Percentiles rank a stretch among this genome's conserved stretches.
Evolutionary conservation across 2,113 vertebrate genomes (phyloP).

Genomic region (Cyrtonyx montezumae): DNA sequence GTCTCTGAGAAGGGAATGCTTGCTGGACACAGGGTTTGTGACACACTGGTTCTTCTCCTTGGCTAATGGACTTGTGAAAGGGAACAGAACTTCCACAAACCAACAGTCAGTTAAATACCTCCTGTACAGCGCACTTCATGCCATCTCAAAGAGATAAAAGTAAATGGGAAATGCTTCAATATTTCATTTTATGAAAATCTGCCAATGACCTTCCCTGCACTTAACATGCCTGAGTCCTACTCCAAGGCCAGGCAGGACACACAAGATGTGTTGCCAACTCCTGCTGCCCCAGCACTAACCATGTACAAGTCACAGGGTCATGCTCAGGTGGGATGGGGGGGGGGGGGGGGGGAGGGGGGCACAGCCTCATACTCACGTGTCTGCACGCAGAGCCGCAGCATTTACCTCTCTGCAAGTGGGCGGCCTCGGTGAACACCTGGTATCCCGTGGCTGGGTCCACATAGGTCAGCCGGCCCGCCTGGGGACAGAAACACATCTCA

Average conservation of each 20-base stretch:
- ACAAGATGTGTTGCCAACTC: slow-evolving; percentile 16
- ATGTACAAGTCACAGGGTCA: slow-evolving; percentile 9
- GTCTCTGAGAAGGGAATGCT: not conserved
- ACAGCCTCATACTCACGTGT: slow-evolving; percentile 80
- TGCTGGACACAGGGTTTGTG: not conserved
- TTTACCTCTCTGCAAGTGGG: slow-evolving; percentile 80
- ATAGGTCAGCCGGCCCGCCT: slow-evolving; percentile 84
- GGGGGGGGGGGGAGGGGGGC: not conserved
- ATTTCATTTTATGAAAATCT: slow-evolving; percentile 50
- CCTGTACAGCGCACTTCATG: not conserved
- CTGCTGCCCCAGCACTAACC: not conserved
- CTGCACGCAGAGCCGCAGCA: slow-evolving; percentile 84
- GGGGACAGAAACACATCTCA: slow-evolving; percentile 47
- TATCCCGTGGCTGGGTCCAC: slow-evolving; percentile 80
- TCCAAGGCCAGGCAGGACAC: slow-evolving; percentile 38
- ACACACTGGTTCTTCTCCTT: not conserved
- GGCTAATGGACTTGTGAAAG: not conserved
- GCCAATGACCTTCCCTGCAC: slow-evolving; percentile 4
- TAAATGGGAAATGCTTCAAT: slow-evolving; percentile 8
- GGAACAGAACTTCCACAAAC: slow-evolving; percentile 30
- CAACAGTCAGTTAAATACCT: slow-evolving; percentile 17
- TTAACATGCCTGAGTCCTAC: slow-evolving; percentile 31
- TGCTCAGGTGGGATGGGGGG: no score
- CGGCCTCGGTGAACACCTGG: slow-evolving; percentile 79
- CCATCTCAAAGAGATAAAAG: slow-evolving; percentile 33